Percentiles rank a stretch among this genome's conserved stretches.
Evolutionary conservation across 2,888 invertebrate genomes (phyloP).

Genomic region (Cyaniris semiargus): DNA sequence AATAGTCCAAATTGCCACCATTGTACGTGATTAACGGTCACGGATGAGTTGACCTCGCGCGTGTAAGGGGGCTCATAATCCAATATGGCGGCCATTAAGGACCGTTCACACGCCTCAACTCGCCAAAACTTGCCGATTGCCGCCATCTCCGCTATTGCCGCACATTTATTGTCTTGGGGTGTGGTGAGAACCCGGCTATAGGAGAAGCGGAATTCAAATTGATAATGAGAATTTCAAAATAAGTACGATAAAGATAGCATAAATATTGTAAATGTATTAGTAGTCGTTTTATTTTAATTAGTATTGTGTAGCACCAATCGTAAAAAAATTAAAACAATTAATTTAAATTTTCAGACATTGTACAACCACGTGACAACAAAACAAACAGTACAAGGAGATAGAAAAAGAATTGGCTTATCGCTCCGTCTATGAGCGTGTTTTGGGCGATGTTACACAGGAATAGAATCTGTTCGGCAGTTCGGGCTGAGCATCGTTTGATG

Average conservation of each 20-base stretch:
- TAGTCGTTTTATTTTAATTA: too few species aligned
- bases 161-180: constrained; percentile 65
- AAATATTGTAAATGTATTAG: too few species aligned
- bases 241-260: too few species aligned
- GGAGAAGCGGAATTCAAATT: constrained; percentile 34
- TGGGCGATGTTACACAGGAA: constrained; percentile 38
- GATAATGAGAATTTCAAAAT: too few species aligned
- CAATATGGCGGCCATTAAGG: constrained; percentile 18
- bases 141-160: constrained; percentile 71
- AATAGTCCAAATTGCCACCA: neutral
- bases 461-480: constrained; percentile 41
- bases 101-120: constrained; percentile 18
- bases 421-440: constrained; percentile 27
- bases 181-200: constrained; percentile 25
- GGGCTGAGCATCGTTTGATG: constrained; percentile 42
- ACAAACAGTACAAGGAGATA: too few species aligned
- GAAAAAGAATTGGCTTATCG: neutral
- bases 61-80: constrained; percentile 14
- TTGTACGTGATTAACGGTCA: constrained; percentile 6
- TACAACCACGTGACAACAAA: too few species aligned
- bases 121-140: constrained; percentile 56
- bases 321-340: too few species aligned
- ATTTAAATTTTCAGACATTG: too few species aligned
- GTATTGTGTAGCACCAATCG: too few species aligned
- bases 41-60: constrained; percentile 3